phyloP scores from a whole-genome alignment of 2,797 vertebrate genomes.

The Myiothlypis chrysogaster region DNA sequence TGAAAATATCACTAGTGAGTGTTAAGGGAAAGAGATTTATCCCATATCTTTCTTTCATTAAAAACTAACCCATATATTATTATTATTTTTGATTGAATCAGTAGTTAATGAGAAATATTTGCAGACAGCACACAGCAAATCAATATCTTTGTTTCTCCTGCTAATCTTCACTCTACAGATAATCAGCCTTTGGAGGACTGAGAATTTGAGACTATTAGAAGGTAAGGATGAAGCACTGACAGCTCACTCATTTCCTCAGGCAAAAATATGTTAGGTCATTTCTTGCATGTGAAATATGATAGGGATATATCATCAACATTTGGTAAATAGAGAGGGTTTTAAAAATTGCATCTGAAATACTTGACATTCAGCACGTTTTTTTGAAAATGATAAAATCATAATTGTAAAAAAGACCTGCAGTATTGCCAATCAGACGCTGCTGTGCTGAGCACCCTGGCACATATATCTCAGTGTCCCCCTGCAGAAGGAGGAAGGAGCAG shows the following conservation, averaged over 20 bases:
- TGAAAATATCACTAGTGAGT: background rate
- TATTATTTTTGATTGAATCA: background rate
- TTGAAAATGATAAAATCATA: constrained; percentile 78
- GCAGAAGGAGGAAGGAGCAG: constrained; percentile 81
- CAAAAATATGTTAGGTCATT: constrained; percentile 34
- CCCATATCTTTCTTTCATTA: background rate
- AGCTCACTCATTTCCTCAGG: constrained; percentile 47
- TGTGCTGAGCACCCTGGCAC: constrained; percentile 64
- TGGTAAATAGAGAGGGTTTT: constrained; percentile 62
- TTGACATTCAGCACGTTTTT: constrained; percentile 73
- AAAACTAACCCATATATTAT: background rate
- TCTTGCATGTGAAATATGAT: constrained; percentile 18
- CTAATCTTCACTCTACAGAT: constrained; percentile 30
- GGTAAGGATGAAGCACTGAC: constrained; percentile 26
- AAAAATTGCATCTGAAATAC: constrained; percentile 50
- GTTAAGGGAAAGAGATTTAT: background rate
- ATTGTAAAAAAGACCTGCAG: constrained; percentile 72
- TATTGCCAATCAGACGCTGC: constrained; percentile 68
- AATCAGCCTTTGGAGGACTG: constrained; percentile 35
- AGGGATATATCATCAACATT: constrained; percentile 49
- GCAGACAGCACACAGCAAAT: background rate
- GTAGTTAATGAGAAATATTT: constrained; percentile 49
- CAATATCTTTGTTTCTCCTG: constrained; percentile 20
- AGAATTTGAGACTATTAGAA: constrained; percentile 19
- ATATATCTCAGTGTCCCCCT: constrained; percentile 72